Percentiles rank a stretch among this genome's conserved stretches.
phyloP scores from a whole-genome alignment of 2,113 vertebrate species.

The Bagarius yarrelli region DNA sequence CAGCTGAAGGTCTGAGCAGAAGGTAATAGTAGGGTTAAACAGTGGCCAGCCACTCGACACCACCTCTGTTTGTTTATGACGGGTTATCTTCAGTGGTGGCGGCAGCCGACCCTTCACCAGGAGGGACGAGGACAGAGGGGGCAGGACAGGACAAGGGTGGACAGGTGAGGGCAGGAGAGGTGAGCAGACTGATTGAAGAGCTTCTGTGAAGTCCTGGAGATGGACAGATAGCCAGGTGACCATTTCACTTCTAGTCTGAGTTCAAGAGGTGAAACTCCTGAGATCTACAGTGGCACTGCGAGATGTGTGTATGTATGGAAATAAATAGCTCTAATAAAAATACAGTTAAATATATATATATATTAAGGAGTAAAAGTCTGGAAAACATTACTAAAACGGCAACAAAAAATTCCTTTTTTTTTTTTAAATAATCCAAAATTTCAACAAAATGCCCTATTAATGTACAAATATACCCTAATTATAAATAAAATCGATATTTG shows the following conservation, averaged over 20 bases:
- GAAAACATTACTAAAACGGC: too few species aligned
- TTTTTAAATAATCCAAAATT: too few species aligned
- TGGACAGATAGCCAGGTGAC: slow-evolving; percentile 49
- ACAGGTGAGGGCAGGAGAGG: slow-evolving; percentile 29
- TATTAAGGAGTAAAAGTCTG: too few species aligned
- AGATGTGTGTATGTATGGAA: too few species aligned
- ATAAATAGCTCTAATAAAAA: too few species aligned
- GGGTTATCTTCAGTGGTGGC: slow-evolving; percentile 49
- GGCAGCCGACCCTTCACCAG: slow-evolving; percentile 43
- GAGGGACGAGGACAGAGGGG: slow-evolving; percentile 26
- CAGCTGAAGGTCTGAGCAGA: slow-evolving; percentile 17
- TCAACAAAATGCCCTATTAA: too few species aligned
- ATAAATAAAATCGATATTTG: not conserved
- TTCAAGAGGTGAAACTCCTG: slow-evolving; percentile 46
- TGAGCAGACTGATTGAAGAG: slow-evolving; percentile 58
- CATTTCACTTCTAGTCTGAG: slow-evolving; percentile 57
- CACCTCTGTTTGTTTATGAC: slow-evolving; percentile 56
- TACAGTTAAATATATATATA: too few species aligned
- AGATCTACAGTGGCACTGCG: not conserved
- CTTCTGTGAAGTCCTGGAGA: slow-evolving; percentile 51
- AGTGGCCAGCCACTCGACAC: slow-evolving; percentile 51
- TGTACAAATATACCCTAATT: too few species aligned
- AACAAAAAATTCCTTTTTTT: too few species aligned
- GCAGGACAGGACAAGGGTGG: slow-evolving; percentile 21
- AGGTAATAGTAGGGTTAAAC: slow-evolving; percentile 47